These are phyloP conservation scores for Apodemia mormo DNA, from an alignment of 2,888 invertebrate species.

Conservation along the genomic window DNA sequence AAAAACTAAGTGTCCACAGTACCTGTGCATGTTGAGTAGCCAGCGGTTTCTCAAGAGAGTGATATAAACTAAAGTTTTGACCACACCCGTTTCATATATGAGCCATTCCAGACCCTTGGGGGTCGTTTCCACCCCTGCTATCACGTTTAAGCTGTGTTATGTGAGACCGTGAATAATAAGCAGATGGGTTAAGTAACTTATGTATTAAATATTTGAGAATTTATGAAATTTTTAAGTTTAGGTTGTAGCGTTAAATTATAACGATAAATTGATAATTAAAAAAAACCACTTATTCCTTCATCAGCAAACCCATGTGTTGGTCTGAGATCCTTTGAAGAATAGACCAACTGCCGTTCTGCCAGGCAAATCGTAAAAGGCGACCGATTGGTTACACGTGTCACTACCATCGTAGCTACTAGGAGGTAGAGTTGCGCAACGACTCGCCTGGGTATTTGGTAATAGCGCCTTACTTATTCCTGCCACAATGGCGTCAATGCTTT, in stretches of 20 bases:
- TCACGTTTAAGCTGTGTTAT: slow-evolving; percentile 21
- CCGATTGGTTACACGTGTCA: too few relatives aligned
- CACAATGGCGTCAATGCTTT: too few relatives aligned
- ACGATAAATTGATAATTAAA: too few relatives aligned
- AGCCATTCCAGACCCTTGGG: slow-evolving; percentile 25
- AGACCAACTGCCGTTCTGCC: too few relatives aligned
- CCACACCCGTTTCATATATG: slow-evolving; percentile 22
- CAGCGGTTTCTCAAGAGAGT: slow-evolving; percentile 21
- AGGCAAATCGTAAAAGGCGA: too few relatives aligned
- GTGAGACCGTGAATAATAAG: slow-evolving; percentile 10
- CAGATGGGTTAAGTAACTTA: slow-evolving; percentile 1
- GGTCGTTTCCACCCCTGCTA: slow-evolving; percentile 28
- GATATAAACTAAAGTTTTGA: slow-evolving; percentile 24
- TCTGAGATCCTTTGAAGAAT: too few relatives aligned
- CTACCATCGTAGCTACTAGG: too few relatives aligned
- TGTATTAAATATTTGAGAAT: background rate
- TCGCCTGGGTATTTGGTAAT: too few relatives aligned
- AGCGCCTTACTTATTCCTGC: too few relatives aligned
- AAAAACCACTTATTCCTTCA: too few relatives aligned
- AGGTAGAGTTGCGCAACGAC: too few relatives aligned
- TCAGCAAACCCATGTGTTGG: too few relatives aligned
- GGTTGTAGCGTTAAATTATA: background rate
- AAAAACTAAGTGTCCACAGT: background rate
- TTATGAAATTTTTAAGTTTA: background rate
- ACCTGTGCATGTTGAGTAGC: slow-evolving; percentile 1